Base-by-base conservation (phyloP, 2,797 vertebrate species). In the Syngnathus acus region DNA sequence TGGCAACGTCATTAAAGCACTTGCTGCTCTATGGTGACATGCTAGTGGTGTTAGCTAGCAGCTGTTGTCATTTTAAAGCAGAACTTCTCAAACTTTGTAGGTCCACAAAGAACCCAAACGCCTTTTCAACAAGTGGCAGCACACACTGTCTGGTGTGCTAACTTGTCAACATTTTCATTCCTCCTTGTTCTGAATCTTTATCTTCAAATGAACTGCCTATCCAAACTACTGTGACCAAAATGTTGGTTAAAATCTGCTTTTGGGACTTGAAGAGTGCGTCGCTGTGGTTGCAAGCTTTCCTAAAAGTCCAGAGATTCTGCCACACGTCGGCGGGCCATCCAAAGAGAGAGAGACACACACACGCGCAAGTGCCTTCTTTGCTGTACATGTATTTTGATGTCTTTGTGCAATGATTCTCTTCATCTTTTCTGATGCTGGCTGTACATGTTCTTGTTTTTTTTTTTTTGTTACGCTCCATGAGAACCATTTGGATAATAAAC, bases 351-450 rank as follows among this genome's bases (percentile, higher is more conserved):
- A 26, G 16, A n/a, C 26, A 26, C 38, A 21, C 48, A 50, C 19
- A 17, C 16, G 6, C 6, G 17, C 16, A 23, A 64, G 62, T 64
- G 62, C 62, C 62, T 58, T 58, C 16, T 58, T 64, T 64, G 45
- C 32, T 50, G 62, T 64, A 64, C 6, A 63, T 63, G 47, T 63
- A 45, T 40, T 21, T 23, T n/a, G 48, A 62, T 62, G 9, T 62
- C 32, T 47, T 17, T 19, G 45, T 63, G 62, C 26, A 48, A 47
- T 14, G 61, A 47, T 32, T 63, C 14, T 63, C 23, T 5, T 13
- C 21, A 62, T 47, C 7, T 47, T 62, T 40, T 26, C 38, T 3
- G 13, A 45, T 62, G 40, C 43, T 23, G 42, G 13, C 9, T 62
- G 60, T 62, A 62, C 60, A 62, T 62, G 23, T 62, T 45, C 14